Base-by-base conservation (phyloP, 2,113 vertebrate genomes). In the Pao palembangensis region DNA sequence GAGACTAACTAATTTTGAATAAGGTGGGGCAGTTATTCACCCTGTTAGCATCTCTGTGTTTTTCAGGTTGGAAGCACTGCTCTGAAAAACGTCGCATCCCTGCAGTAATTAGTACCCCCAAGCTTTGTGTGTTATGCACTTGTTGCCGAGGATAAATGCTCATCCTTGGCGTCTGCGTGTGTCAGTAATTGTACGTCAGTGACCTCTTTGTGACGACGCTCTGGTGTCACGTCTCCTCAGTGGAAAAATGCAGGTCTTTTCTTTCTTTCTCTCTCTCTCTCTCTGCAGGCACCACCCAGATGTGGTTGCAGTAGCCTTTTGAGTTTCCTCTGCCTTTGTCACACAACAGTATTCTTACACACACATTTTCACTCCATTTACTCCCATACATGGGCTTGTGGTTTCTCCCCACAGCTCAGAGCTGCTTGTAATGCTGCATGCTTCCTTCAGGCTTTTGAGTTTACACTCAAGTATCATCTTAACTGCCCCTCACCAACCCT, bases 81-180 rank as follows among this genome's bases (percentile, higher is more conserved):
- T 46, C n/a, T 14, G 43, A 20, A 21, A 23, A 2, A 7, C 20
- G 4, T 61, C 5, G 3, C 34, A 19, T 18, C 41, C 13, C 52
- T 31, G 8, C 52, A 42, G 21, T 64, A 42, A 55, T 71, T 58
- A 28, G 58, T 25, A 43, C 25, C 64, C 23, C 43, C 18, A 16
- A 12, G 55, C 74, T 58, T 61, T 74, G 68, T 62, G 50, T 19
- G 28, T 79, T 79, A 59, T 15, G 44, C 25, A 76, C 62, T 44
- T 5, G 44, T 43, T 66, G 46, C 31, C 73, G 55, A 34, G 55
- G 60, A 49, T 12, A 25, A 64, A 49, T 50, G 59, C 69, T 64
- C 60, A 46, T 74, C 41, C 52, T 73, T 71, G 61, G 25, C 34
- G 31, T 71, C 67, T 73, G 50, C 47, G 51, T 44, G 38, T 43